A percentile compares a stretch with the other conserved stretches of the same genome.
These are phyloP conservation scores for Harpagifer antarcticus DNA, from an alignment of 2,797 vertebrate genomes.

Conservation along the genomic window DNA sequence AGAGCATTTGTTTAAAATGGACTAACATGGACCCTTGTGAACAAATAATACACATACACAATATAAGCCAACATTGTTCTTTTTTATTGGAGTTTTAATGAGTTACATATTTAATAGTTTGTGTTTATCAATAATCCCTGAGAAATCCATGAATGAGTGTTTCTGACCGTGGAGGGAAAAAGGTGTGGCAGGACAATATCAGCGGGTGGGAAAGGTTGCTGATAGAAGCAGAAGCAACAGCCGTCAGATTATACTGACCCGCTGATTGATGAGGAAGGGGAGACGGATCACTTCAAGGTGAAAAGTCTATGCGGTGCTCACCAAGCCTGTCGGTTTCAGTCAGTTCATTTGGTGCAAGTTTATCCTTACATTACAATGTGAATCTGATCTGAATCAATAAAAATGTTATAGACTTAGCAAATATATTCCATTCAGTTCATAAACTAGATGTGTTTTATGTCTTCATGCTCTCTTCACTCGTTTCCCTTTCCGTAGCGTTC, in stretches of 20 bases:
- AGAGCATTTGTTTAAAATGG: conserved; percentile 23
- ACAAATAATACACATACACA: conserved; percentile 19
- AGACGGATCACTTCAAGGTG: conserved; percentile 20
- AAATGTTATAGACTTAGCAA: neutral
- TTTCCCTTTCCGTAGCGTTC: conserved; percentile 55
- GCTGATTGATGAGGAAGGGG: conserved; percentile 27
- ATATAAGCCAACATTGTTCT: neutral
- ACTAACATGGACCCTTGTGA: conserved; percentile 16
- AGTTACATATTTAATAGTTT: conserved; percentile 61
- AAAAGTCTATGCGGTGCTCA: conserved; percentile 25
- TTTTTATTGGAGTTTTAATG: conserved; percentile 37
- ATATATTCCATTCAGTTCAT: neutral
- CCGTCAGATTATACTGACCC: conserved; percentile 31
- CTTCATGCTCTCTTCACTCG: conserved; percentile 54
- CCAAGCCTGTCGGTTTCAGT: neutral
- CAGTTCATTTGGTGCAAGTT: neutral
- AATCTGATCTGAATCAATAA: neutral
- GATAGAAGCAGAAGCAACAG: conserved; percentile 7
- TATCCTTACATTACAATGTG: neutral
- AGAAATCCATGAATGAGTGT: conserved; percentile 60
- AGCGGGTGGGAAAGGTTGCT: neutral
- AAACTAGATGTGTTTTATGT: neutral
- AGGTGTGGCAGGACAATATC: conserved; percentile 42
- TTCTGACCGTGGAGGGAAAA: conserved; percentile 33
- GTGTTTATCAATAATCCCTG: conserved; percentile 70